Evolutionary conservation across 92 coral and sea anemone species (phyloP).

Genomic region (Epizoanthus scotinus): DNA sequence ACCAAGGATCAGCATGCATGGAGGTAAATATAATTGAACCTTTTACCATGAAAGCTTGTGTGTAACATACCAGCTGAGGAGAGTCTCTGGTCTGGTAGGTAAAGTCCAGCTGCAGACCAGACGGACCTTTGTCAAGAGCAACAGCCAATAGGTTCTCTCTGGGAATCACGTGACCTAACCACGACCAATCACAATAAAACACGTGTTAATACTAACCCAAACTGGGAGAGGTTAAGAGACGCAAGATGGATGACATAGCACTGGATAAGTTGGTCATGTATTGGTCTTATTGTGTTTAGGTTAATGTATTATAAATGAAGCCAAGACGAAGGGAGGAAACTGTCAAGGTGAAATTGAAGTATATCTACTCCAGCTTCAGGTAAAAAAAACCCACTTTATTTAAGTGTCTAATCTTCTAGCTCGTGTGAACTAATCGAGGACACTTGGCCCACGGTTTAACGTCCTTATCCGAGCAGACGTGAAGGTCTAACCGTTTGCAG

Average conservation of each 20-base stretch:
- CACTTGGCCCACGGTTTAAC: too few species aligned
- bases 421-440: too few species aligned
- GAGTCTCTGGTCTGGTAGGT: conserved; percentile 89
- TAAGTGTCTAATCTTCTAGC: too few species aligned
- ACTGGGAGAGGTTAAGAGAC: not conserved
- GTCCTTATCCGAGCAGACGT: too few species aligned
- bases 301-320: too few species aligned
- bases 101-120: conserved; percentile 88
- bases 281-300: too few species aligned
- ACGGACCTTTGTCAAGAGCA: conserved; percentile 91
- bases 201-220: not conserved
- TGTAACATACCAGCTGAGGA: conserved; percentile 67
- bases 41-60: not conserved
- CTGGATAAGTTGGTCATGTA: too few species aligned
- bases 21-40: not conserved
- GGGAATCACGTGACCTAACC: conserved; percentile 84
- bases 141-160: conserved; percentile 77
- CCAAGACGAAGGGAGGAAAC: too few species aligned
- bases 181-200: not conserved
- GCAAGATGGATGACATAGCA: not conserved
- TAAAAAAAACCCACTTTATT: too few species aligned
- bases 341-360: too few species aligned
- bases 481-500: too few species aligned
- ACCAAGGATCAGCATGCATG: not conserved
- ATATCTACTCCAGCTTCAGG: too few species aligned